Conservation (phyloP, 2,113 vertebrate species). For the Sclerurus mexicanus region DNA sequence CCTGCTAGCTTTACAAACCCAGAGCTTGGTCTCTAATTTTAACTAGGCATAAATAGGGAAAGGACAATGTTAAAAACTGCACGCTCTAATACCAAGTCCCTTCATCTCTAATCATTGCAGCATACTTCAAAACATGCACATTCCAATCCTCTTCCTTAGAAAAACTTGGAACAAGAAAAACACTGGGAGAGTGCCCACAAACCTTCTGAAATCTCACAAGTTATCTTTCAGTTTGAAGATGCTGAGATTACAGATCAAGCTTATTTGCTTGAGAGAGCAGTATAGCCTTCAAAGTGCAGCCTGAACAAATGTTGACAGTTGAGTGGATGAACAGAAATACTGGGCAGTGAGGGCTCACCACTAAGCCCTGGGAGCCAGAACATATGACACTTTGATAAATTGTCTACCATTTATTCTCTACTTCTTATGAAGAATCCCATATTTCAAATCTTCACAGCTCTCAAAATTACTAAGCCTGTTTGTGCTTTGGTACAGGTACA, state of each 20-base stretch:
- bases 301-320: not conserved
- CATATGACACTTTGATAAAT: not conserved
- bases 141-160: not conserved
- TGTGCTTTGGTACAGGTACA: not conserved
- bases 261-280: not conserved
- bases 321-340: not conserved
- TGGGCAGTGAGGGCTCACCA: not conserved
- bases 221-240: not conserved
- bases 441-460: not conserved
- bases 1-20: not conserved
- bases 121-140: not conserved
- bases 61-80: not conserved
- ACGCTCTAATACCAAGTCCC: not conserved
- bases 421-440: not conserved
- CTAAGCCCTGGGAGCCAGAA: not conserved
- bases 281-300: not conserved
- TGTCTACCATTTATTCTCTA: not conserved
- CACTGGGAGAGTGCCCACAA: not conserved
- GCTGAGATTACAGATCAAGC: not conserved
- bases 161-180: not conserved
- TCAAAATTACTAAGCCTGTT: not conserved
- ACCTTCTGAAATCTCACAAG: not conserved
- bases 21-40: not conserved
- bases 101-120: not conserved
- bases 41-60: not conserved